Base-by-base conservation (phyloP, 2,113 vertebrate genomes). In the Apodemus sylvaticus region DNA sequence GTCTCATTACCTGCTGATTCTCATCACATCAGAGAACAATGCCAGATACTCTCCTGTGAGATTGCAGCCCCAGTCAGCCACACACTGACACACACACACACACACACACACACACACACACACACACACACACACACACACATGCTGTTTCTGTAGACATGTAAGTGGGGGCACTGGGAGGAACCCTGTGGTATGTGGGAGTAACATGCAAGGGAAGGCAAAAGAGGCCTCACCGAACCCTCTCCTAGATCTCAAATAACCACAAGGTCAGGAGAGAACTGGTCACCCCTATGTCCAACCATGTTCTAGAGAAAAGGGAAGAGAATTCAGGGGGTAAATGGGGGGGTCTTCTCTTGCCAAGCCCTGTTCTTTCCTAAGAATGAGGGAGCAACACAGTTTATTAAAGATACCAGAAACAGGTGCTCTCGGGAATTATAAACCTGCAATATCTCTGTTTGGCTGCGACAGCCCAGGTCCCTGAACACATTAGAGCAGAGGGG, bases 381-480 rank as follows among this genome's bases (percentile, higher is more conserved):
- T 13, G 3, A 22, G 48, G 70, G 39, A 48, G 3, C 36, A 12
- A 16, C 0, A 3, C 2, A 10, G 26, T 29, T 4, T 2, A 10
- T 8, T 20, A 31, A 55, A 31, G 36, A 31, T 1, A 3, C 36
- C 60, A 60, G 26, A 12, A 51, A 45, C 0, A 36, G 39, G 19
- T 2, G 0, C 36, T 8, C n/a, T 51, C 45, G 14, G 17, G 66
- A 34, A 11, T 4, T 19, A 8, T 0, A 10, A 39, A 3, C 5
- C 74, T 0, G 0, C 0, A 36, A 42, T 45, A 11, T 0, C 8
- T 29, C 36, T 3, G 0, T 5, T 0, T 1, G 39, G 17, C 7
- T 70, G 16, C 42, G 7, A 24, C 17, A 34, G 34, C 5, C 7
- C 0, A 0, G 4, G 26, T 4, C 6, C 31, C 5, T 5, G 0